These are phyloP conservation scores for Nixonia krombeini DNA, from an alignment of 1,140 invertebrate species.

Conservation along the genomic window DNA sequence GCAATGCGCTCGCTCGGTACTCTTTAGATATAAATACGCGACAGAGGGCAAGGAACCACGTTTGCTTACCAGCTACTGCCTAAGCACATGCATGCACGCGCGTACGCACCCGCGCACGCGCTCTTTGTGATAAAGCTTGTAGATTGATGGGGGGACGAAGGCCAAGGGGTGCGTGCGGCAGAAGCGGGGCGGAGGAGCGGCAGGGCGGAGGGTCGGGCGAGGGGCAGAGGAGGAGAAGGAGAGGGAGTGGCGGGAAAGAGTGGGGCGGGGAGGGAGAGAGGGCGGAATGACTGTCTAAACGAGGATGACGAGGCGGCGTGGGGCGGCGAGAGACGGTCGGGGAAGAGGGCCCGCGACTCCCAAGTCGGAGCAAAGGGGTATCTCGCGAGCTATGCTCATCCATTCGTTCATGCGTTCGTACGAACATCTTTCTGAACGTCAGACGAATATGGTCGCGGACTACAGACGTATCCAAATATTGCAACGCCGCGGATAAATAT, in stretches of 20 bases:
- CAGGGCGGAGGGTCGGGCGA: constrained; percentile 22
- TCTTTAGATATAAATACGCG: constrained; percentile 53
- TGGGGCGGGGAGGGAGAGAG: background rate
- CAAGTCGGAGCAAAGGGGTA: constrained; percentile 24
- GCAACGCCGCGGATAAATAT: constrained; percentile 56
- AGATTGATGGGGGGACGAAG: constrained; percentile 40
- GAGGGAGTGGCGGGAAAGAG: background rate
- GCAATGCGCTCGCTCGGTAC: constrained; percentile 45
- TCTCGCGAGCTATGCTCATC: constrained; percentile 7
- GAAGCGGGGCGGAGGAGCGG: background rate
- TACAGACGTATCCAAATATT: constrained; percentile 56
- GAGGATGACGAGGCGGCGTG: constrained; percentile 27
- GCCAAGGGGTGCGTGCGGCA: constrained; percentile 25
- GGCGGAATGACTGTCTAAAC: constrained; percentile 27
- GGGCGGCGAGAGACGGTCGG: constrained; percentile 15
- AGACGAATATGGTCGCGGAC: constrained; percentile 37
- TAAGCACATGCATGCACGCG: constrained; percentile 42
- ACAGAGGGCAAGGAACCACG: constrained; percentile 52
- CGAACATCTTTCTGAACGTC: constrained; percentile 27
- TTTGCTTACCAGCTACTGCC: constrained; percentile 40
- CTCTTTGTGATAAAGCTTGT: constrained; percentile 59
- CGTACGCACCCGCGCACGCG: constrained; percentile 57
- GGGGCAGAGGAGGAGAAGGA: background rate
- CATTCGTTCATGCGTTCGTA: constrained; percentile 37
- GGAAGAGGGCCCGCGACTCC: constrained; percentile 21